These are phyloP conservation scores for Dendroctonus ponderosae DNA, from an alignment of 1,140 invertebrate species.

Conservation along the genomic window DNA sequence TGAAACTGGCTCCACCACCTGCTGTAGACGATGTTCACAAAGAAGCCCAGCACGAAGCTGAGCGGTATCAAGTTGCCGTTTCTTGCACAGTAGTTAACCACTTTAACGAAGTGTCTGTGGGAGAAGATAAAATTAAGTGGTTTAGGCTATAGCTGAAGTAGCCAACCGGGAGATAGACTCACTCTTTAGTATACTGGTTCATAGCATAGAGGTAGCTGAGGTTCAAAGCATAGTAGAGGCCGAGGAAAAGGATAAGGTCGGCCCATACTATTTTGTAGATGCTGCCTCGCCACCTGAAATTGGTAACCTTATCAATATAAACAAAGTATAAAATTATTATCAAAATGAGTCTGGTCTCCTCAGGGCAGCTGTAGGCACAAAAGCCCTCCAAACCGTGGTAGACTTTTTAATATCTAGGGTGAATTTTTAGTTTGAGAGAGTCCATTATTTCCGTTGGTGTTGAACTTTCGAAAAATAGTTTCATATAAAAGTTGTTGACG, in stretches of 20 bases:
- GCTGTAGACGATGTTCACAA: constrained; percentile 87
- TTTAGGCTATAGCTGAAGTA: too few species aligned
- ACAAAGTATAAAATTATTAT: too few species aligned
- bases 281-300: constrained; percentile 68
- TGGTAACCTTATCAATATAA: too few species aligned
- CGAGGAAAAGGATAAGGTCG: constrained; percentile 63
- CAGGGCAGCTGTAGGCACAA: too few species aligned
- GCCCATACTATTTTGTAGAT: constrained; percentile 74
- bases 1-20: constrained; percentile 92
- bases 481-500: too few species aligned
- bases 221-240: constrained; percentile 62
- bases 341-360: too few species aligned
- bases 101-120: constrained; percentile 61
- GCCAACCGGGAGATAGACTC: constrained; percentile 35
- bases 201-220: constrained; percentile 60
- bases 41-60: constrained; percentile 67
- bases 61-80: constrained; percentile 69
- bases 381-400: too few species aligned
- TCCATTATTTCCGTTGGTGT: too few species aligned
- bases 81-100: constrained; percentile 65
- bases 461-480: too few species aligned
- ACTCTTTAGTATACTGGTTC: constrained; percentile 57
- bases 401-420: too few species aligned
- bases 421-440: too few species aligned
- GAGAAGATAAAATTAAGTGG: constrained; percentile 5